Evolutionary conservation across 2,113 vertebrate genomes (phyloP), one percentile per base, ranked within the genome.

Genomic region (Trematocara macrostoma): DNA sequence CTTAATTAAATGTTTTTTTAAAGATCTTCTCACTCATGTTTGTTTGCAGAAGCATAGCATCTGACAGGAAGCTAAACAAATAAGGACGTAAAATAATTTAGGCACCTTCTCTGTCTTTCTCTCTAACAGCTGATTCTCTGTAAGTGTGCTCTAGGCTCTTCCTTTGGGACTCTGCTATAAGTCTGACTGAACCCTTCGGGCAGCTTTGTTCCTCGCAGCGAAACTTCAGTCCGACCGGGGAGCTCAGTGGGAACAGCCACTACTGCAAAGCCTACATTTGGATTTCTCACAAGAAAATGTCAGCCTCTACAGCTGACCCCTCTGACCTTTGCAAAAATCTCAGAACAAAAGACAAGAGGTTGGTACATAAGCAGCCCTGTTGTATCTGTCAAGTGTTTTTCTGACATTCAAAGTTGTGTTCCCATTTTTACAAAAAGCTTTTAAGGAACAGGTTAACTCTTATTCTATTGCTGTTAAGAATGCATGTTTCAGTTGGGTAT

Each of bases 381-480:
- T 88, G 74, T 88, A 78, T 90, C 90, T 86, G 69, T 89, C 83
- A 81, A 92, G 88, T 87, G 52, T 83, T 79, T 87, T 79, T 91
- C 31, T 55, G 40, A 91, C 91, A 90, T 91, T 90, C 82, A 91
- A 91, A 91, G 90, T 88, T 93, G 84, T 67, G 53, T 26, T 40
- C 55, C 56, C 45, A 8, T 83, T 87, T 88, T 88, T 88, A 90
- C 83, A 92, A 93, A 93, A 91, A 89, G 45, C 45, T 55, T 91
- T 82, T 88, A 87, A 91, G 90, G 91, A 92, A 92, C 88, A 88
- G 85, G 81, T 84, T 86, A 80, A 83, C 79, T 88, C 84, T 91
- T 87, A 78, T 86, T 90, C 89, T 95, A 94, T 95, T 94, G 94
- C 94, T 95, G 83, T 91, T 89, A 85, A 92, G 83, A 92, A 93